A percentile compares a stretch with the other conserved stretches of the same genome.
phyloP scores from a whole-genome alignment of 1,140 invertebrate species.

The Drosophila triauraria region DNA sequence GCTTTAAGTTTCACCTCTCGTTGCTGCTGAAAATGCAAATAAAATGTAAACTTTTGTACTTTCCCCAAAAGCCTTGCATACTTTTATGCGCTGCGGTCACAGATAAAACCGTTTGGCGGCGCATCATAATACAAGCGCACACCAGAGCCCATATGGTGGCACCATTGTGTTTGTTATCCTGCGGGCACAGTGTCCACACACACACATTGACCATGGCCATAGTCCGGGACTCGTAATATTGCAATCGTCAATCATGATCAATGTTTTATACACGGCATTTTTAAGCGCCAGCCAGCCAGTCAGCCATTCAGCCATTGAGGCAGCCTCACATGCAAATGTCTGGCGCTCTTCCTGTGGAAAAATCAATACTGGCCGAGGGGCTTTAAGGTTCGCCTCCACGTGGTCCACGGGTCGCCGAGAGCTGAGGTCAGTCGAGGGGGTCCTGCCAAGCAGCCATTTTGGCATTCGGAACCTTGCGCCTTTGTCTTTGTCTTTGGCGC shows the following conservation, averaged over 20 bases:
- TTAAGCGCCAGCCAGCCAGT: slow-evolving; percentile 24
- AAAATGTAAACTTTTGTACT: slow-evolving; percentile 24
- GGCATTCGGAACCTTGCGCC: slow-evolving; percentile 62
- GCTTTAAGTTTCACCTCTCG: not conserved
- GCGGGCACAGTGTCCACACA: slow-evolving; percentile 33
- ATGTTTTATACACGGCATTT: slow-evolving; percentile 73
- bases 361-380: slow-evolving; percentile 60
- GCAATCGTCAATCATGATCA: slow-evolving; percentile 71
- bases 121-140: slow-evolving; percentile 34
- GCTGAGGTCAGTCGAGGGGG: slow-evolving; percentile 31
- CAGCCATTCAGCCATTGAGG: not conserved
- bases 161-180: slow-evolving; percentile 51
- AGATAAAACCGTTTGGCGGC: slow-evolving; percentile 44
- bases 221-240: slow-evolving; percentile 12
- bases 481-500: slow-evolving; percentile 73
- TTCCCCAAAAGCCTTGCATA: slow-evolving; percentile 32
- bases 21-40: slow-evolving; percentile 19
- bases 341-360: slow-evolving; percentile 44
- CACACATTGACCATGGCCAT: not conserved
- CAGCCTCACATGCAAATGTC: slow-evolving; percentile 44
- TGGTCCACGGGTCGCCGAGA: slow-evolving; percentile 58
- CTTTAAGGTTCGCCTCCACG: slow-evolving; percentile 49
- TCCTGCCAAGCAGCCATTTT: slow-evolving; percentile 64
- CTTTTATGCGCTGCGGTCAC: slow-evolving; percentile 52
- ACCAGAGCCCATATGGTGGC: slow-evolving; percentile 17